Evolutionary conservation across 2,797 vertebrate species (phyloP), one percentile per base, ranked within the genome.

Genomic region (Spinibarbus caldwelli): DNA sequence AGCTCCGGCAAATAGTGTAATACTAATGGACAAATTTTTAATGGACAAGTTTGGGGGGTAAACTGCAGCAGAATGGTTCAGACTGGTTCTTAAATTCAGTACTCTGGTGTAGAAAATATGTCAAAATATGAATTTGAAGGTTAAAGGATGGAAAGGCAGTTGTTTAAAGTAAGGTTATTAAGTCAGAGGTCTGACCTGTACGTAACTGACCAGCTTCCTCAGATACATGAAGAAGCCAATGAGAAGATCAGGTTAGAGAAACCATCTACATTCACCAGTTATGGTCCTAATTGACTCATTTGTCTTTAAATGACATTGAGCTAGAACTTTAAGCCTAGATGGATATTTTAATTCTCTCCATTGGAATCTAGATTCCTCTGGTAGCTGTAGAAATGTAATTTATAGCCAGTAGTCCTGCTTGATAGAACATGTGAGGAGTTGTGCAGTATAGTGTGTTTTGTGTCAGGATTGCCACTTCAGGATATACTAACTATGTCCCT

Each of bases 21-120:
- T 94, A 94, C 94, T 95, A 90, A 95, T 96, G 93, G 95, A 95
- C 93, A 95, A 92, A 96, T 95, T 95, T 95, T 95, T 94, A 89
- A 94, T 93, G 90, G 94, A 93, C 92, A 94, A 88, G 93, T 95
- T 95, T 95, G 95, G 95, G 91, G 94, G 90, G 92, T 95, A 95
- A 95, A 90, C 97, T 97, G 96, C 96, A 97, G 97, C 97, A 98
- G 96, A 98, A 97, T 96, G 96, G 96, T 97, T 94, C 87, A 86
- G 92, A 26, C 86, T 85, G 82, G 88, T 92, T 90, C 47, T 90
- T 90, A 92, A 90, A 89, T 89, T 78, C 83, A 93, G 70, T 90
- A 90, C 80, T 90, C 88, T 88, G 91, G 93, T 94, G 86, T 91
- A 94, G 90, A 90, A 92, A 89, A 94, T 93, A 92, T 92, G 94